These are phyloP conservation scores for Cataglyphis rosenhaueri DNA, from an alignment of 2,888 invertebrate genomes.

Conservation along the genomic window DNA sequence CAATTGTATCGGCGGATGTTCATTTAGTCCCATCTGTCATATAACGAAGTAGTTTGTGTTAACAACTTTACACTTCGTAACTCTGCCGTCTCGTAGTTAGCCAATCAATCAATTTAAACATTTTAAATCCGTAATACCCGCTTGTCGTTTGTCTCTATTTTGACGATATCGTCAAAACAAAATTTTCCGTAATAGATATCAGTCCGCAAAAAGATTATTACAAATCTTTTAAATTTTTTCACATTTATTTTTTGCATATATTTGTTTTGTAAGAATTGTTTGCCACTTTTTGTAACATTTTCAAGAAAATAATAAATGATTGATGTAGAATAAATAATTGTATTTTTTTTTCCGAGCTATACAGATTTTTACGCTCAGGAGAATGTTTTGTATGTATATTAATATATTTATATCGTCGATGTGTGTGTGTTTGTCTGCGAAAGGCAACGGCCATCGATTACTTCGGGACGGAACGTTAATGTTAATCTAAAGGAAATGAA, in stretches of 20 bases:
- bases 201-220: not conserved
- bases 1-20: conserved; percentile 74
- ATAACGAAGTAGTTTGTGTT: conserved; percentile 66
- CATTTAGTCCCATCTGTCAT: conserved; percentile 63
- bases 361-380: not conserved
- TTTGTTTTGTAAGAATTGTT: not conserved
- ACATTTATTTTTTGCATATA: not conserved
- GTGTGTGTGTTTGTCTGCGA: not conserved
- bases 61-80: conserved; percentile 67
- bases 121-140: not conserved
- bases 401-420: conserved; percentile 8
- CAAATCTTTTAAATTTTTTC: not conserved
- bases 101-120: conserved; percentile 39
- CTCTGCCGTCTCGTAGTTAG: conserved; percentile 61
- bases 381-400: not conserved
- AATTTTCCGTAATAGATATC: not conserved
- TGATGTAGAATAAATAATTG: not conserved
- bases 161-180: not conserved
- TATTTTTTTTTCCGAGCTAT: not conserved
- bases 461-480: conserved; percentile 37
- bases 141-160: not conserved
- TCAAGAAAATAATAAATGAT: not conserved
- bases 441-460: conserved; percentile 43
- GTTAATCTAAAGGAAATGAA: conserved; percentile 59
- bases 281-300: not conserved